A percentile compares a stretch with the other conserved stretches of the same genome.
Conservation (phyloP, 2,888 invertebrate species). For the Patella pellucida region DNA sequence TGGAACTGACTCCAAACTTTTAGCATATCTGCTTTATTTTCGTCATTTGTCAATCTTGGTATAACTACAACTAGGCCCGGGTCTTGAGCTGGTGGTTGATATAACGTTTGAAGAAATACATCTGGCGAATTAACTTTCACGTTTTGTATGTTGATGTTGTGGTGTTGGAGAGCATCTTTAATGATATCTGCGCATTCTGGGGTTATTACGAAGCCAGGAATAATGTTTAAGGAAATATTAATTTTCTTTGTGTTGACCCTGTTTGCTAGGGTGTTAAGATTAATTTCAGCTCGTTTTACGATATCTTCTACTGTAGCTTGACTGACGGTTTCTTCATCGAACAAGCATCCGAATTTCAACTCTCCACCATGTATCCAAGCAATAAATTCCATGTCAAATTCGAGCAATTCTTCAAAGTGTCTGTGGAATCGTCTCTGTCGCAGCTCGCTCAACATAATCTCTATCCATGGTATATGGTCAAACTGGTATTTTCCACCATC, state of each 20-base stretch:
- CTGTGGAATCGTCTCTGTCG: slow-evolving; percentile 5
- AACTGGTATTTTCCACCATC: neutral
- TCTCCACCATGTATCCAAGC: neutral
- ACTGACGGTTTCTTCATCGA: neutral
- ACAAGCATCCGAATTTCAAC: neutral
- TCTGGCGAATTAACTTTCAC: neutral
- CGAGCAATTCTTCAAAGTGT: neutral
- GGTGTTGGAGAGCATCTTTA: neutral
- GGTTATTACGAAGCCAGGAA: neutral
- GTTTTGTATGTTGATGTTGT: neutral
- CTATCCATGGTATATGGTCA: slow-evolving; percentile 4
- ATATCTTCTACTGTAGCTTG: neutral
- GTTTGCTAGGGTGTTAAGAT: neutral
- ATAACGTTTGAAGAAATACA: neutral
- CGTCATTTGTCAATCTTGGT: neutral
- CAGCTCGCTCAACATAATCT: neutral
- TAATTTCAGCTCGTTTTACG: slow-evolving; percentile 1
- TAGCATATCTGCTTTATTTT: neutral
- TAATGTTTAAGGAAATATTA: neutral
- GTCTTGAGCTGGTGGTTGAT: neutral
- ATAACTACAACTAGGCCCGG: neutral
- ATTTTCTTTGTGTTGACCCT: neutral
- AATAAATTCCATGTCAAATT: slow-evolving; percentile 2
- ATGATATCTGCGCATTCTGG: neutral
- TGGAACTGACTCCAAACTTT: neutral